Percentiles rank a stretch among this genome's conserved stretches.
These are phyloP conservation scores for Odontomachus brunneus DNA, from an alignment of 1,140 invertebrate genomes.

Conservation along the genomic window DNA sequence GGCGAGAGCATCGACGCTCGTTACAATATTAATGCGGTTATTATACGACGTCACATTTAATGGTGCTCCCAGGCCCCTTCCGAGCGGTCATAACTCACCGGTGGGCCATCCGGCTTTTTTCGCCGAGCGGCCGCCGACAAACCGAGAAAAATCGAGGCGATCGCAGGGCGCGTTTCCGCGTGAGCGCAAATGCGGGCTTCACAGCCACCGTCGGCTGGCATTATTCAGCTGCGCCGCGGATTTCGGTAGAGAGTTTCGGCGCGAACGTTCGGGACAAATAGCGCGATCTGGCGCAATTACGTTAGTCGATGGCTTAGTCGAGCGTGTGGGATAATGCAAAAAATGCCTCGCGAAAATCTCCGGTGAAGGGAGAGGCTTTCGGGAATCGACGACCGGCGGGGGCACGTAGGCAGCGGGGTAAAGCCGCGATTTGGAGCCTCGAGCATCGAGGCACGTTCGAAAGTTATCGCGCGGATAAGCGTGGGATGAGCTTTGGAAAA, in stretches of 20 bases:
- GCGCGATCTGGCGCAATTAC: constrained; percentile 20
- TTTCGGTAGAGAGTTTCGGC: background rate
- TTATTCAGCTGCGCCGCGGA: background rate
- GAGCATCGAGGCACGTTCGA: constrained; percentile 61
- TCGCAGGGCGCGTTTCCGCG: constrained; percentile 29
- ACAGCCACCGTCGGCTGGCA: constrained; percentile 7
- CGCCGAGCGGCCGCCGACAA: constrained; percentile 28
- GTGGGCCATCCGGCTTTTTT: constrained; percentile 60
- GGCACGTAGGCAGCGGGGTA: constrained; percentile 48
- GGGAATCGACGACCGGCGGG: constrained; percentile 45
- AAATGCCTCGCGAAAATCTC: constrained; percentile 25
- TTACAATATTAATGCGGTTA: constrained; percentile 75
- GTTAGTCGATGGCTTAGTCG: constrained; percentile 30
- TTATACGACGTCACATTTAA: constrained; percentile 72
- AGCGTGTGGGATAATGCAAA: constrained; percentile 15
- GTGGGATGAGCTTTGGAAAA: constrained; percentile 60
- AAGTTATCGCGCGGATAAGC: constrained; percentile 65
- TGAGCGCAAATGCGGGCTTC: constrained; percentile 19
- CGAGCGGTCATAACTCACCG: constrained; percentile 56
- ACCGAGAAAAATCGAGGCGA: constrained; percentile 56
- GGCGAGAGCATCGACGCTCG: constrained; percentile 70
- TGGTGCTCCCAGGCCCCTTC: constrained; percentile 60
- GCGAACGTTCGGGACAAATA: constrained; percentile 18
- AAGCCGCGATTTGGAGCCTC: constrained; percentile 52
- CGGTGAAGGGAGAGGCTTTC: constrained; percentile 18